Evolutionary conservation across 2,113 vertebrate species (phyloP), one percentile per base, ranked within the genome.

Genomic region (Orcinus orca): DNA sequence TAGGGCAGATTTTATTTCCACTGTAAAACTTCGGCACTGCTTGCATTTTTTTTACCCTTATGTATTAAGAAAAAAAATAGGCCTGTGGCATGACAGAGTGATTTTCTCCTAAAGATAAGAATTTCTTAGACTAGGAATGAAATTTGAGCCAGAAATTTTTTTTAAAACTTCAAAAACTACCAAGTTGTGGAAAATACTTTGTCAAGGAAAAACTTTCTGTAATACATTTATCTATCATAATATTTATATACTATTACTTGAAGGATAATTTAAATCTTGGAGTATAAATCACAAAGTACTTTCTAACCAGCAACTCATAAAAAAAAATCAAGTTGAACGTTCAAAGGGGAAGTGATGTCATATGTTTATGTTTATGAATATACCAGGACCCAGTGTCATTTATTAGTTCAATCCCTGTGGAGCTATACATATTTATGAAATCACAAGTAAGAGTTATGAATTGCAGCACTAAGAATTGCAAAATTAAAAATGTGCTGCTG

Each of bases 361-460:
- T 76, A 91, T 41, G 41, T 88, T 89, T 76, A 87, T 77, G 31
- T 68, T 84, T 88, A 84, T 47, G 31, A 95, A 65, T 71, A 92
- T 58, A 79, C 65, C 33, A 81, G 74, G 60, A 12, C 14, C 31
- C 13, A 47, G 29, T 84, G 29, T 88, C 18, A 84, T 95, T 36
- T 84, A 53, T 84, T 70, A 88, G 41, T n/a, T 55, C 31, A 44
- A 71, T 76, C 44, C 23, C 44, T 76, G 55, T 79, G 14, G 33
- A 95, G 47, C 53, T 74, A 84, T 73, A 60, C 55, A 96, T 92
- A 95, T 97, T 90, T 95, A 95, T 95, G 31, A 90, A 96, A 88
- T 90, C 70, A 88, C 55, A 87, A 81, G 67, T 92, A 74, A 38
- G 62, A 86, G 60, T 76, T 93, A 92, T 85, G 23, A 93, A 81